Percentiles rank a stretch among this genome's conserved stretches.
Evolutionary conservation across 2,113 vertebrate species (phyloP).

Genomic region (Ammodytes marinus): DNA sequence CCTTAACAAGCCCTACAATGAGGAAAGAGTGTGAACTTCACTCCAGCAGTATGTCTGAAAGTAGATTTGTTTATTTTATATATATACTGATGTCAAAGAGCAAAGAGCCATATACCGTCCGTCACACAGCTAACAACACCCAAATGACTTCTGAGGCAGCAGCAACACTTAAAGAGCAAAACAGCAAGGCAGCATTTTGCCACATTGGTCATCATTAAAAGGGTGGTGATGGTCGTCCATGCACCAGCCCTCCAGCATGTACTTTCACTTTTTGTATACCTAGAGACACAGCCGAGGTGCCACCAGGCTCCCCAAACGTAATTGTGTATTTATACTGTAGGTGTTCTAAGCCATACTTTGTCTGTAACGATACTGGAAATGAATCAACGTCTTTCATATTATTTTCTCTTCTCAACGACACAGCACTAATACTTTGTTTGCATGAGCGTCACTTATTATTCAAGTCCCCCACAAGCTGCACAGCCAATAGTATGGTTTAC

Average conservation of each 20-base stretch:
- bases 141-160: constrained; percentile 66
- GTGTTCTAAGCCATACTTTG: constrained; percentile 54
- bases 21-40: constrained; percentile 54
- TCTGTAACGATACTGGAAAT: constrained; percentile 22
- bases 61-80: constrained; percentile 7
- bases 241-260: constrained; percentile 23
- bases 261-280: constrained; percentile 29
- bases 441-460: constrained; percentile 4
- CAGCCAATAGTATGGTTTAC: constrained; percentile 20
- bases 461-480: constrained; percentile 10
- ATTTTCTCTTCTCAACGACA: constrained; percentile 7
- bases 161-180: constrained; percentile 20
- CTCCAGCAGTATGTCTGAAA: constrained; percentile 57
- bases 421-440: background rate
- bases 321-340: constrained; percentile 36
- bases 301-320: constrained; percentile 10
- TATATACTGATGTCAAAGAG: constrained; percentile 48
- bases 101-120: constrained; percentile 63
- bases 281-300: constrained; percentile 20
- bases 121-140: constrained; percentile 42
- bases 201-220: constrained; percentile 23
- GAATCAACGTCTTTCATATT: background rate
- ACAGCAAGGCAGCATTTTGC: constrained; percentile 52
- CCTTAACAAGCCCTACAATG: constrained; percentile 49
- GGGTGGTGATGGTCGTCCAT: background rate